Base-by-base conservation (phyloP, 1,140 invertebrate species). In the Penaeus japonicus region DNA sequence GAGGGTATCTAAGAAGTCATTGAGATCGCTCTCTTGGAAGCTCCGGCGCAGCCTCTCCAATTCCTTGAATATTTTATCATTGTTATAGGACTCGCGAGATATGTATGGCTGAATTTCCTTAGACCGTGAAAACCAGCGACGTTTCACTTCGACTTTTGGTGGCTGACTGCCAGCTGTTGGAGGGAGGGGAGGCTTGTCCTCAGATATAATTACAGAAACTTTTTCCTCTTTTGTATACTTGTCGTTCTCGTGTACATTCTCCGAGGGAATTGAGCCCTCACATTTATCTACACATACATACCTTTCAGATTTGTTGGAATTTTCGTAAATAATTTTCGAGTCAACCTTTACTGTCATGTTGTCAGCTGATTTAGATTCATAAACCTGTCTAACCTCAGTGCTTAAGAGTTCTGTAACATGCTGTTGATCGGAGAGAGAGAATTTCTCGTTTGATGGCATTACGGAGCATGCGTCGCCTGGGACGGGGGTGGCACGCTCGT, bases 41-140 rank as follows among this genome's bases (percentile, higher is more conserved):
- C 90, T 90, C 20, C 87, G 55, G 10, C 90, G 85, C n/a, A 90
- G 57, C 18, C 83, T 81, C 54, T 90, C 89, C 4, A 90, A 80
- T 39, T 90, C 90, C 55, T 89, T 90, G 24, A 88, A 27, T 10
- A 90, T 54, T 22, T 73, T 30, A 4, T 90, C 88, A 70, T 90
- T 86, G 39, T 90, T 90, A 53, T 90, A 90, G 1, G 90, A 90
- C 39, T 90, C 90, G 0, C 90, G 85, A 18, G 90, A 90, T 47
- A 90, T 90, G 65, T 87, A 90, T 20, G 85, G 89, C 73, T 87
- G 84, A 7, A 85, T 24, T 81, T 90, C 90, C 39, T 89, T 90
- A 5, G 85, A 82, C 30, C 59, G 87, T 1, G 88, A 84, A 89
- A 82, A 89, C 59, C 82, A 77, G 22, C 89, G 62, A 17, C 89